Percentiles rank a stretch among this genome's conserved stretches.
These are phyloP conservation scores for Dendrocopos noguchii DNA, from an alignment of 2,113 vertebrate species.

Conservation along the genomic window DNA sequence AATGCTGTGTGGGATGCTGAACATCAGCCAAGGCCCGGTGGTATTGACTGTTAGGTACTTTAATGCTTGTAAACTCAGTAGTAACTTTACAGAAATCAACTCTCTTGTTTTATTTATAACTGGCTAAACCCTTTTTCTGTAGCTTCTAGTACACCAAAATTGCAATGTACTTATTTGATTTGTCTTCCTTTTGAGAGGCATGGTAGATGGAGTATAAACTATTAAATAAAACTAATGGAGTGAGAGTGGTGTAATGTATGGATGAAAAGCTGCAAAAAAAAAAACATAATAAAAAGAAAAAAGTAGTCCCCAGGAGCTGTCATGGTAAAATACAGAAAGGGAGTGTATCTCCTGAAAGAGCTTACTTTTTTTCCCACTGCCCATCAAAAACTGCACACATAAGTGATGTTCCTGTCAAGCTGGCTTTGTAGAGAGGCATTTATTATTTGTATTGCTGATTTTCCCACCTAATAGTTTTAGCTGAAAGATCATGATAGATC, in stretches of 20 bases:
- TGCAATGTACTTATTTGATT: neutral
- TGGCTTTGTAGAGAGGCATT: neutral
- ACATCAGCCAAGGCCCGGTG: neutral
- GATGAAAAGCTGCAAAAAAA: constrained; percentile 13
- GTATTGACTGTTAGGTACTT: neutral
- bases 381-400: constrained; percentile 13
- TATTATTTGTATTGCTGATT: neutral
- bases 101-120: constrained; percentile 14
- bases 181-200: constrained; percentile 2
- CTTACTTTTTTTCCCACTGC: constrained; percentile 10
- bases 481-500: neutral
- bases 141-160: neutral
- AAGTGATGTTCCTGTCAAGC: neutral
- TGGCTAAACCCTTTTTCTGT: neutral
- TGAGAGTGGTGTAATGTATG: neutral
- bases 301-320: constrained; percentile 11
- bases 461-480: neutral
- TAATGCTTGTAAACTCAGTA: neutral
- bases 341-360: neutral
- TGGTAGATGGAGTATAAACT: constrained; percentile 5
- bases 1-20: neutral
- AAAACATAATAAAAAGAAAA: constrained; percentile 30
- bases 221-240: constrained; percentile 49
- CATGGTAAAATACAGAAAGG: constrained; percentile 22
- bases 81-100: constrained; percentile 3